Evolutionary conservation across 2,888 invertebrate genomes (phyloP), one percentile per base, ranked within the genome.

Genomic region (Adelphocoris suturalis): DNA sequence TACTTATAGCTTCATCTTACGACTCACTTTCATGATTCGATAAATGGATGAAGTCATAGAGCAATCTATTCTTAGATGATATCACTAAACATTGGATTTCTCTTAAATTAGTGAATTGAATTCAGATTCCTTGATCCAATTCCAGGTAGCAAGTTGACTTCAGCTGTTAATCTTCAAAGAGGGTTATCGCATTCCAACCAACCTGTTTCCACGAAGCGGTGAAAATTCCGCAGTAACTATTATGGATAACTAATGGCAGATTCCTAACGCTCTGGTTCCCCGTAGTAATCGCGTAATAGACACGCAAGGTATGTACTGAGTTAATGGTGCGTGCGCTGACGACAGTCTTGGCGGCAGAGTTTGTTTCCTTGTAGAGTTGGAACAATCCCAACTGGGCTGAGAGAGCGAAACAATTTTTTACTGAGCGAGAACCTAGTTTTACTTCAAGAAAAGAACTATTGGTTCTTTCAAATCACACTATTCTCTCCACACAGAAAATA

Each of bases 291-390:
- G 68, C 27, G 23, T 68, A 68, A 68, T 68, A 68, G 68, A 68
- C 68, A 61, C 19, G 13, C 68, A 68, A 68, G 68, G 68, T 68
- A 68, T 23, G 68, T 68, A 68, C 68, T 23, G 11, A 68, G 68
- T 68, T 68, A 68, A 68, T 68, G 68, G 68, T 23, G 23, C 68
- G 68, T 23, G 68, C 68, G 5, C 23, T 68, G 23, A 68, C 68
- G 23, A n/a, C 57, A 68, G 19, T 68, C n/a, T 57, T 57, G n/a
- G 57, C 57, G 7, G 16, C 57, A 16, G 68, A 19, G 68, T 19
- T 23, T 9, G n/a, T 68, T 23, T 68, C 68, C 23, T 68, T 2
- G 68, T 27, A n/a, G 61, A 61, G 23, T 68, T 68, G 68, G 68
- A 68, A 19, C 13, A 5, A 12, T 11, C 68, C 68, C 68, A 68